phyloP scores from a whole-genome alignment of 2,888 invertebrate genomes.

The Nezara viridula region DNA sequence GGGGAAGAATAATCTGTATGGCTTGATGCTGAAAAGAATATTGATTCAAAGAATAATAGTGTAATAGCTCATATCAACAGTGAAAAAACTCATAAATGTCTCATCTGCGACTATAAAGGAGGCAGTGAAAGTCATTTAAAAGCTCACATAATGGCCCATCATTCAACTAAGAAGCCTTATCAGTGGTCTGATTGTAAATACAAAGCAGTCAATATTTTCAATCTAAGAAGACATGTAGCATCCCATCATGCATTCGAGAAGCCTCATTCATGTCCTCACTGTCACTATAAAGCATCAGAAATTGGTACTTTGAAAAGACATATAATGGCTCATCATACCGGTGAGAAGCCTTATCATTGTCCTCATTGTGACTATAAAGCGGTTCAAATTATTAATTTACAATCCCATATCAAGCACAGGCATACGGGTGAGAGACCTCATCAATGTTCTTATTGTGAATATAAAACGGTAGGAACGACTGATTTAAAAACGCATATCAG shows the following conservation, averaged over 20 bases:
- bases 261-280: not conserved
- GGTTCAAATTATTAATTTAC: not conserved
- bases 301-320: not conserved
- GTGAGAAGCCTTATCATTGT: too few relatives aligned
- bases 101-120: not conserved
- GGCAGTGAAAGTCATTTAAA: not conserved
- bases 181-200: not conserved
- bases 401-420: not conserved
- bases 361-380: not conserved
- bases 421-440: not conserved
- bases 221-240: not conserved
- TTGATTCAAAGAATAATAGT: not conserved
- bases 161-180: not conserved
- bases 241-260: not conserved
- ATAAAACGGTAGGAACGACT: not conserved
- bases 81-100: not conserved
- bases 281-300: not conserved
- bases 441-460: not conserved
- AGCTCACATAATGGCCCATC: not conserved
- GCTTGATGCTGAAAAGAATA: not conserved
- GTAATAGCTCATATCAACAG: not conserved
- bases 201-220: not conserved
- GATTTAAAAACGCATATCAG: not conserved
- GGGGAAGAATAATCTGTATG: too few relatives aligned
- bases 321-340: too few relatives aligned